Percentiles rank a stretch among this genome's conserved stretches.
Evolutionary conservation across 30 jellyfish, hydroid and myxozoan species (phyloP).

Genomic region (Catostylus mosaicus): DNA sequence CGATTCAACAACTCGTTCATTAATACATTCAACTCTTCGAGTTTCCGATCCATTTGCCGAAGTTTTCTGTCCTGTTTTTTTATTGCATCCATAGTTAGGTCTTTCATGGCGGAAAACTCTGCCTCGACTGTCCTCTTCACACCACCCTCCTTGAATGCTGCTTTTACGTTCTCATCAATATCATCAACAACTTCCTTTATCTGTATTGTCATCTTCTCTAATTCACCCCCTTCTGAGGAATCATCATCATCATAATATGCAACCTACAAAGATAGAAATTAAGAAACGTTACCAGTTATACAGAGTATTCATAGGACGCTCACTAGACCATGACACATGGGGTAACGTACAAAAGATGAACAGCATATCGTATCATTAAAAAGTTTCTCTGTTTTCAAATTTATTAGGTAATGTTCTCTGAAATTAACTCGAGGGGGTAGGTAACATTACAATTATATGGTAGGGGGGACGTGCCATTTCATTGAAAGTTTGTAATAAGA

Average conservation of each 20-base stretch:
- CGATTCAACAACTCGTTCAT: slow-evolving; percentile 60
- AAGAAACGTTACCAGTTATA: too few relatives aligned
- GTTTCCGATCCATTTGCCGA: slow-evolving; percentile 61
- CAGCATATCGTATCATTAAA: too few relatives aligned
- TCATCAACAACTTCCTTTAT: slow-evolving; percentile 95
- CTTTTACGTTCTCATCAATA: slow-evolving; percentile 70
- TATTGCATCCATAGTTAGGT: neutral
- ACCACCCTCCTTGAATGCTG: slow-evolving; percentile 60
- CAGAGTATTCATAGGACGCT: too few relatives aligned
- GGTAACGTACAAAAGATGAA: too few relatives aligned
- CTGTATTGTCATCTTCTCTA: slow-evolving; percentile 92
- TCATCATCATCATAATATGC: slow-evolving; percentile 94
- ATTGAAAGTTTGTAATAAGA: too few relatives aligned
- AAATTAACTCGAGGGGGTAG: too few relatives aligned
- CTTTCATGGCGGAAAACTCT: slow-evolving; percentile 45
- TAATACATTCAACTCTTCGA: slow-evolving; percentile 58
- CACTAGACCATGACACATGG: too few relatives aligned
- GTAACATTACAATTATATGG: too few relatives aligned
- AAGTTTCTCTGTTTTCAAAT: too few relatives aligned
- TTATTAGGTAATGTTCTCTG: too few relatives aligned
- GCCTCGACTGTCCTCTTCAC: slow-evolving; percentile 29
- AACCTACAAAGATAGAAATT: slow-evolving; percentile 39
- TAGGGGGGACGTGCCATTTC: too few relatives aligned
- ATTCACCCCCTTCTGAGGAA: slow-evolving; percentile 79
- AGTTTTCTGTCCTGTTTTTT: slow-evolving; percentile 55